These are phyloP conservation scores for Collichthys lucidus DNA, from an alignment of 2,113 vertebrate species.

Conservation along the genomic window DNA sequence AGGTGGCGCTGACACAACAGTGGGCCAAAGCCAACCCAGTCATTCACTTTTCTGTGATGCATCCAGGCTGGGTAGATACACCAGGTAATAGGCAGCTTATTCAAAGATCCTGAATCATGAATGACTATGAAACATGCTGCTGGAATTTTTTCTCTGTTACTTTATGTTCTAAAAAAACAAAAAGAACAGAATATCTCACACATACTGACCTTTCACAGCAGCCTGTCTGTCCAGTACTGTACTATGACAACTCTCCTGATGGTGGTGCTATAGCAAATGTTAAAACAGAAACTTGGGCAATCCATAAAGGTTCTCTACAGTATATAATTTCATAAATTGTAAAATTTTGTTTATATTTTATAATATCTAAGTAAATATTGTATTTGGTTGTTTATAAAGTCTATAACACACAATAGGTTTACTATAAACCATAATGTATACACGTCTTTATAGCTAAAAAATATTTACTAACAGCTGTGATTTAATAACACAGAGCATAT, in stretches of 20 bases:
- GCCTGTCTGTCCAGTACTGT: not conserved
- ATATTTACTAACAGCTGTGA: not conserved
- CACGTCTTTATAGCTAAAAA: not conserved
- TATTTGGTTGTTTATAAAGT: not conserved
- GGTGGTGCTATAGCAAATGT: not conserved
- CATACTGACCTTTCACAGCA: not conserved
- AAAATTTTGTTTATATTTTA: not conserved
- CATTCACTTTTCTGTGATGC: conserved; percentile 87
- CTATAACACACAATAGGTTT: not conserved
- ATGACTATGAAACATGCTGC: too few species aligned
- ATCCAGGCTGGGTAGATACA: conserved; percentile 87
- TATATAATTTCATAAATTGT: not conserved
- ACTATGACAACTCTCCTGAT: not conserved
- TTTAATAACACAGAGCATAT: not conserved
- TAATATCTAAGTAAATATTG: not conserved
- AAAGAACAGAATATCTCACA: not conserved
- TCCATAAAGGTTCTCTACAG: not conserved
- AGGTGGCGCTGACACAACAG: conserved; percentile 87
- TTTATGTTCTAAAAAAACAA: too few species aligned
- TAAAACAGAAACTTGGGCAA: not conserved
- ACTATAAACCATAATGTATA: not conserved
- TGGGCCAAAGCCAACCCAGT: conserved; percentile 80
- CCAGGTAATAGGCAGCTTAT: conserved; percentile 77
- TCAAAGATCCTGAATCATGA: too few species aligned
- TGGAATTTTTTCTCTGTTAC: too few species aligned